These are phyloP conservation scores for Trigoniulus corallinus DNA, from an alignment of 1,140 invertebrate species.

Conservation along the genomic window DNA sequence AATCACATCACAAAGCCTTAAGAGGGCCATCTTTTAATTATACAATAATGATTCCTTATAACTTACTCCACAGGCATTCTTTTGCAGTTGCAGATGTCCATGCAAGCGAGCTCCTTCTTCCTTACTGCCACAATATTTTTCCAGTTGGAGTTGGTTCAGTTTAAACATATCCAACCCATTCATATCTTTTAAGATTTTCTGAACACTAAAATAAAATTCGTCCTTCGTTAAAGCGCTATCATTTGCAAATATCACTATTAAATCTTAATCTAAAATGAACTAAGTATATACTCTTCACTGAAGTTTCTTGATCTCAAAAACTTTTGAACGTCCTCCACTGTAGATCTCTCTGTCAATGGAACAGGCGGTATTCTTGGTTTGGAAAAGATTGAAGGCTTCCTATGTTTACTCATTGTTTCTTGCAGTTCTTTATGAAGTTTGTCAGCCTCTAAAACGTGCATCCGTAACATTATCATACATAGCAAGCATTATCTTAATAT, in stretches of 20 bases:
- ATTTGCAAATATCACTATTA: not conserved
- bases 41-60: too few relatives aligned
- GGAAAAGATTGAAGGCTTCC: slow-evolving; percentile 34
- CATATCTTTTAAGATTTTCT: slow-evolving; percentile 42
- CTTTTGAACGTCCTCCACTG: slow-evolving; percentile 43
- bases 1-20: too few relatives aligned
- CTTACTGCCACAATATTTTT: slow-evolving; percentile 44
- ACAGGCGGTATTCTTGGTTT: slow-evolving; percentile 50
- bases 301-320: slow-evolving; percentile 64
- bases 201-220: slow-evolving; percentile 24
- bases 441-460: not conserved
- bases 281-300: slow-evolving; percentile 18
- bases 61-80: slow-evolving; percentile 57
- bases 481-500: too few relatives aligned
- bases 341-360: slow-evolving; percentile 46
- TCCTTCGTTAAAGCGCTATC: not conserved
- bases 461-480: too few relatives aligned
- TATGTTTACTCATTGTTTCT: slow-evolving; percentile 38
- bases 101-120: slow-evolving; percentile 52
- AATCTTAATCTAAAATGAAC: slow-evolving; percentile 7
- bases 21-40: too few relatives aligned
- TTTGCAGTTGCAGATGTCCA: slow-evolving; percentile 54
- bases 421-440: slow-evolving; percentile 45
- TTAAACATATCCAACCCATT: slow-evolving; percentile 51
- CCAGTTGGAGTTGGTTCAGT: slow-evolving; percentile 41